Conservation (phyloP, 2,113 vertebrate species). For the Cheirogaleus medius region DNA sequence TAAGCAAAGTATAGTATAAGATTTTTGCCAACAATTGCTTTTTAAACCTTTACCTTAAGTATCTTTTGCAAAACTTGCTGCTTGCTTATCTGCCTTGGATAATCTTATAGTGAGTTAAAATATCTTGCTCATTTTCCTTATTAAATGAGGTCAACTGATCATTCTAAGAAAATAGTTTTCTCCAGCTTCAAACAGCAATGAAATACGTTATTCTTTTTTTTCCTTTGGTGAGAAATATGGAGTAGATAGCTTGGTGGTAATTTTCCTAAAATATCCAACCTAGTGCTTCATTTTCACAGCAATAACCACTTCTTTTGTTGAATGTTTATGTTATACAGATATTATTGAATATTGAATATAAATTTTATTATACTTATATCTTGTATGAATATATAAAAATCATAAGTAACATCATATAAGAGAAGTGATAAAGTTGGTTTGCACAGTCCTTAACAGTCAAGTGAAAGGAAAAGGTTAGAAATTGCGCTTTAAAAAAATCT, state of each 20-base stretch:
- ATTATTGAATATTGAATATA: not conserved
- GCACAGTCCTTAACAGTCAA: not conserved
- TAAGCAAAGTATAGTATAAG: not conserved
- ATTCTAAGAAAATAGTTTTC: not conserved
- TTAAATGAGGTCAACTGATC: not conserved
- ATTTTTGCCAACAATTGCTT: not conserved
- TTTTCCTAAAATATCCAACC: not conserved
- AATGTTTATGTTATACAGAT: not conserved
- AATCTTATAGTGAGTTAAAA: not conserved
- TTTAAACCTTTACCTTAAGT: conserved; percentile 40
- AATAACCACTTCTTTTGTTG: not conserved
- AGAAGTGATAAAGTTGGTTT: not conserved
- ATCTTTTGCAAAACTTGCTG: not conserved
- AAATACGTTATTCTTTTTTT: not conserved
- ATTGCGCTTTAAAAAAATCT: not conserved
- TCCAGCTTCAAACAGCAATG: conserved; percentile 20
- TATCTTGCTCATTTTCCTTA: not conserved
- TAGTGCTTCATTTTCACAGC: not conserved
- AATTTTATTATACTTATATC: not conserved
- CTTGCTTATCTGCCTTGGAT: conserved; percentile 12
- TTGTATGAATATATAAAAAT: not conserved
- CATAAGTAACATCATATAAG: not conserved
- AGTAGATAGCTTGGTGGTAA: not conserved
- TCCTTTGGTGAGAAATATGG: not conserved
- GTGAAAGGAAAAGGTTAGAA: not conserved